Base-by-base conservation (phyloP, 2,797 vertebrate genomes). In the Chelidonichthys spinosus region DNA sequence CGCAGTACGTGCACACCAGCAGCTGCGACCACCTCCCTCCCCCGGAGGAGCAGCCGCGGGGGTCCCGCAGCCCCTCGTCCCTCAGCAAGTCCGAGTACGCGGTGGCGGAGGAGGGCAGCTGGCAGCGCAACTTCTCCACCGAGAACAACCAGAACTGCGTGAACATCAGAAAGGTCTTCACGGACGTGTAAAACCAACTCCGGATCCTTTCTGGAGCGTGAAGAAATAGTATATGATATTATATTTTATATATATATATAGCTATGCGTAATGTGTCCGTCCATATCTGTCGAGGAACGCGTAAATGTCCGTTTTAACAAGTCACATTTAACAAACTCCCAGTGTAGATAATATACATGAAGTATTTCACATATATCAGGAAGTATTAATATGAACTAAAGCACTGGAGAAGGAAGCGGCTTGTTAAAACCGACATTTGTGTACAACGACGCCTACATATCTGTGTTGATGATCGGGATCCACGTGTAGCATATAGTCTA, bases 111-210 rank as follows among this genome's bases (percentile, higher is more conserved):
- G 97, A 99, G 85, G 95, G 95, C 70, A 96, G 96, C 87, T 95
- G 95, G 78, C 96, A 96, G 92, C 91, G 96, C 86, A 94, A 95
- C 90, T 96, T 95, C 88, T 96, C 92, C 89, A 96, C 95, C 3
- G 93, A 96, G 74, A 97, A 95, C 92, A 97, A 95, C 89, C 97
- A 97, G 87, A 99, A 98, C 94, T 98, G 96, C 87, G 96, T 97
- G 74, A 98, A 96, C 91, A 96, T 97, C 93, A 96, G 96, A 88
- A 97, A 98, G 94, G 97, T 98, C 85, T 99, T 99, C 89, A 98
- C 97, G 1, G 97, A 98, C 72, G 97, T 99, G 90, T 99, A 95
- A 94, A 25, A 87, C 44, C 61, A 66, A 11, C 33, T 11, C 15
- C 65, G 50, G 49, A 39, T 67, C 52, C 61, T 74, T 46, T 10